phyloP scores from a whole-genome alignment of 92 coral and sea anemone genomes.

The Zoanthus gigantus region DNA sequence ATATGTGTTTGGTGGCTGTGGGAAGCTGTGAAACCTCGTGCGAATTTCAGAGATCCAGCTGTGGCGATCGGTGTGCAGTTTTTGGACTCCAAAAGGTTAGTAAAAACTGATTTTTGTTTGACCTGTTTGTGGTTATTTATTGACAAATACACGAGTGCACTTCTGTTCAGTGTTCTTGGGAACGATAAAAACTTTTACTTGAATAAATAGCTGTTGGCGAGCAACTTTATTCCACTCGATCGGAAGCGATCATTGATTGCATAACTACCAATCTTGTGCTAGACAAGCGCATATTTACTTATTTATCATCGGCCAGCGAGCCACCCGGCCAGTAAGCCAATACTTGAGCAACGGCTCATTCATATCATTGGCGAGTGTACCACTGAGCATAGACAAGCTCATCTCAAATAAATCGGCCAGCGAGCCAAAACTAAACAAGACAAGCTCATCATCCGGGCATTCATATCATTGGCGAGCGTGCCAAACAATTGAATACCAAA shows the following conservation, averaged over 20 bases:
- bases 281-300: constrained; percentile 10
- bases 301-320: constrained; percentile 20
- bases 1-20: constrained; percentile 13
- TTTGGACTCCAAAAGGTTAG: constrained; percentile 21
- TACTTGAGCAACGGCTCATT: constrained; percentile 20
- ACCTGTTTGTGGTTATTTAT: constrained; percentile 40
- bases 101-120: constrained; percentile 30
- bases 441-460: constrained; percentile 29
- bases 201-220: constrained; percentile 15
- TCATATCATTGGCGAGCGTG: constrained; percentile 43
- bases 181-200: constrained; percentile 11
- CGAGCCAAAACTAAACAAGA: constrained; percentile 37
- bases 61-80: constrained; percentile 14
- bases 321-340: constrained; percentile 38
- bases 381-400: constrained; percentile 38
- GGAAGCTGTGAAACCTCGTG: constrained; percentile 22
- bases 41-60: constrained; percentile 17
- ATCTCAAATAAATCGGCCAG: constrained; percentile 30
- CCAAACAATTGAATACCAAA: constrained; percentile 31
- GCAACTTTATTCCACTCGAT: constrained; percentile 35
- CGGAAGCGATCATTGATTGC: constrained; percentile 33
- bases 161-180: constrained; percentile 40
- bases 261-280: constrained; percentile 36
- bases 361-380: constrained; percentile 32
- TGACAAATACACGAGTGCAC: constrained; percentile 42